A percentile compares a stretch with the other conserved stretches of the same genome.
Evolutionary conservation across 1,140 invertebrate species (phyloP).

Genomic region (Tribolium madens): DNA sequence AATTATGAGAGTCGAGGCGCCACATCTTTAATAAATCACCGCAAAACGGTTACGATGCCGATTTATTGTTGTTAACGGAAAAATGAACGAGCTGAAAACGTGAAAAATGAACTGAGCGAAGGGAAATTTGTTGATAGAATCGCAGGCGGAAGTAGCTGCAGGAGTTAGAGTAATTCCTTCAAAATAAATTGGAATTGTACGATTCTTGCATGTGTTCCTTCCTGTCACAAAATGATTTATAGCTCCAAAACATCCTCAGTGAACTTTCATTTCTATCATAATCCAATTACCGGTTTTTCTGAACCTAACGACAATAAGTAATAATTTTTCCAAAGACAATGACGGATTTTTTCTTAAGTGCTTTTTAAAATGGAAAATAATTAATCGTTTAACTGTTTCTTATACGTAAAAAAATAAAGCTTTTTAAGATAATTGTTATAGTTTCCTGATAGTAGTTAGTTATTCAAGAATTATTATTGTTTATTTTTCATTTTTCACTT

Average conservation of each 20-base stretch:
- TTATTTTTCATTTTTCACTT: too few relatives aligned
- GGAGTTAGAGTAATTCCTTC: background rate
- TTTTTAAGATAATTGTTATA: too few relatives aligned
- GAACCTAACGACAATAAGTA: too few relatives aligned
- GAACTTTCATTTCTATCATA: background rate
- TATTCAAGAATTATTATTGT: too few relatives aligned
- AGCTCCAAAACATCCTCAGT: background rate
- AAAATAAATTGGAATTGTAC: background rate
- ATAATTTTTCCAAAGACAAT: too few relatives aligned
- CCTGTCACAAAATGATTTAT: background rate
- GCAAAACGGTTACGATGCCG: background rate
- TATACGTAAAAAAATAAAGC: too few relatives aligned
- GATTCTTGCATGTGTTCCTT: background rate
- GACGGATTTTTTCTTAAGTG: too few relatives aligned
- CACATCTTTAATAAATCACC: slow-evolving; percentile 37
- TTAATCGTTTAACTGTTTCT: too few relatives aligned
- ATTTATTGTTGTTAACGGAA: background rate
- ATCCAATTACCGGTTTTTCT: background rate
- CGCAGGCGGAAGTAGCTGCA: background rate
- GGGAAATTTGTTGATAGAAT: background rate
- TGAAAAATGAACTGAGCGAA: background rate
- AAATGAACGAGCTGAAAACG: background rate
- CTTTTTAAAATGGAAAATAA: too few relatives aligned
- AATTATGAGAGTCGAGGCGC: slow-evolving; percentile 33
- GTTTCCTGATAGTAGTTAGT: too few relatives aligned